These are phyloP conservation scores for Eumaeus atala DNA, from an alignment of 1,140 invertebrate genomes.

Conservation along the genomic window DNA sequence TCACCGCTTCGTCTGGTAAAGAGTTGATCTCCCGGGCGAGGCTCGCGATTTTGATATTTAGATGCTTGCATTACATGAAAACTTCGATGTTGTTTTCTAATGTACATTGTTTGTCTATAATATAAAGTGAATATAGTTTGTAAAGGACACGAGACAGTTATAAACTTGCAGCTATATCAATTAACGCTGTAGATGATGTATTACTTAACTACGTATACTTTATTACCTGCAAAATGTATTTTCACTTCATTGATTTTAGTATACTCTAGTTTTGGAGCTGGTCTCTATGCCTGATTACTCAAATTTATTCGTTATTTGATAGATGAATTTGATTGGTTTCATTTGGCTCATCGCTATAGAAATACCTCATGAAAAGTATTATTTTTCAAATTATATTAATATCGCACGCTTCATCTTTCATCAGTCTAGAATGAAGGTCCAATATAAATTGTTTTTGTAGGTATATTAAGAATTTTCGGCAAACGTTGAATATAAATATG, in stretches of 20 bases:
- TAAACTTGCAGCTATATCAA: constrained; percentile 20
- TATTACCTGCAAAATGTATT: constrained; percentile 60
- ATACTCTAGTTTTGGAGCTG: constrained; percentile 45
- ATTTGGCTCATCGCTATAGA: constrained; percentile 30
- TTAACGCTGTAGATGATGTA: constrained; percentile 25
- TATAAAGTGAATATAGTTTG: neutral
- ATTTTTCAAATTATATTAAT: constrained; percentile 42
- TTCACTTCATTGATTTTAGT: constrained; percentile 49
- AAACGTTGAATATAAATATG: constrained; percentile 40
- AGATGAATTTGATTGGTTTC: constrained; percentile 39
- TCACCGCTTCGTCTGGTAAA: neutral
- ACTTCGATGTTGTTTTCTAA: constrained; percentile 6
- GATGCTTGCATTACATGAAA: neutral
- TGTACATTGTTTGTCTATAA: constrained; percentile 11
- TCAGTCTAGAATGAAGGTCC: constrained; percentile 67
- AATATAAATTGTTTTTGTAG: constrained; percentile 67
- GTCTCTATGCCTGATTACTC: constrained; percentile 64
- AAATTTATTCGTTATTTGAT: constrained; percentile 54
- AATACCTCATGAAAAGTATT: constrained; percentile 37
- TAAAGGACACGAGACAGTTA: constrained; percentile 9
- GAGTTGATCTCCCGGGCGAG: constrained; percentile 3
- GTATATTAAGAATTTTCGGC: constrained; percentile 51
- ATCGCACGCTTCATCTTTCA: constrained; percentile 52
- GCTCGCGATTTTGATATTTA: neutral
- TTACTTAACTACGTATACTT: constrained; percentile 25